Evolutionary conservation across 2,113 vertebrate species (phyloP), one percentile per base, ranked within the genome.

Genomic region (Otus sunia): DNA sequence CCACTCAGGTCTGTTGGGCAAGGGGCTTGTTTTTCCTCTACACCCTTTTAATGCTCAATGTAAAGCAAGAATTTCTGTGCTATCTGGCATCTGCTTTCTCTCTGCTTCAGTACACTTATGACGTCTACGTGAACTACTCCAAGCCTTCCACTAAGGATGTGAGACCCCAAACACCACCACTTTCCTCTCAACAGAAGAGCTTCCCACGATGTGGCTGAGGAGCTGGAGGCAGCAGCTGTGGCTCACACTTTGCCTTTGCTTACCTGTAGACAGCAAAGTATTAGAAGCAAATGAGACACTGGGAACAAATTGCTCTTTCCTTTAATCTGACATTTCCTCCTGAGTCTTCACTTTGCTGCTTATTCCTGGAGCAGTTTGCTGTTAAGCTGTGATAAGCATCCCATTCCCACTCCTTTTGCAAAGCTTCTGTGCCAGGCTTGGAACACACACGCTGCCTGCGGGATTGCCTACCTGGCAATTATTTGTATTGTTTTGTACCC

Each of bases 381-480:
- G 39, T 64, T 84, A 76, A 72, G 60, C 72, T 41, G 36, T 45
- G 86, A 36, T 59, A 11, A 91, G 59, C 41, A 80, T 73, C 90
- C 92, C 78, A 29, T 96, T 90, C 72, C 79, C 41, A 37, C 26
- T 93, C 9, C 39, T 85, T 78, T 47, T 81, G 4, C 73, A 82
- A 59, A 93, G 79, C 30, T 94, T 19, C 73, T 4, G 21, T 94
- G 91, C 92, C 95, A 89, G 86, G 67, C 90, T 90, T 86, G 88
- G 94, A 95, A 36, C 6, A 12, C 0, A 0, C 6, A 5, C 0
- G 1, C 82, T 92, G 77, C 94, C 96, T 47, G 64, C 1, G 3
- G 92, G 78, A 62, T 77, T 52, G 4, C 82, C 80, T 89, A 5
- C 76, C 79, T 92, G 86, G 77, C 83, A 95, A 72, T 94, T 93